These are phyloP conservation scores for Torymus tubicola DNA, from an alignment of 2,888 invertebrate species.

Conservation along the genomic window DNA sequence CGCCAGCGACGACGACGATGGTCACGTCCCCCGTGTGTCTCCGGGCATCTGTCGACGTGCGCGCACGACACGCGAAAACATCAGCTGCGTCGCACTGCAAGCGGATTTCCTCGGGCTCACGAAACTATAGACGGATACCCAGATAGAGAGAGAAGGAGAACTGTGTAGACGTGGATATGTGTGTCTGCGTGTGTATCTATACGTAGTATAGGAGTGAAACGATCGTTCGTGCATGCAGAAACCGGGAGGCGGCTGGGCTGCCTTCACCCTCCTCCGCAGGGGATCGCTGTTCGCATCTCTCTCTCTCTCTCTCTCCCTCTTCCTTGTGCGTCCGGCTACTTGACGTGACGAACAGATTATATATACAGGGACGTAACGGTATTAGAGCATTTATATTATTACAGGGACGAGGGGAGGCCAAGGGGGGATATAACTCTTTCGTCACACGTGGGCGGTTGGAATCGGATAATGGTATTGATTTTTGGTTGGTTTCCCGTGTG, in stretches of 20 bases:
- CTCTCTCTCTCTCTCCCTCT: constrained; percentile 6
- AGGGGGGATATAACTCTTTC: not conserved
- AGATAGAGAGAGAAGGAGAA: not conserved
- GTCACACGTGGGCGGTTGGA: not conserved
- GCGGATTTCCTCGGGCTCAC: constrained; percentile 59
- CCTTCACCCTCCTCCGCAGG: too few relatives aligned
- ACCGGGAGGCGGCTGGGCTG: too few relatives aligned
- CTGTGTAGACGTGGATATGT: not conserved
- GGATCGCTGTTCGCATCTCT: too few relatives aligned
- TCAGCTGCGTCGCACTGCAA: constrained; percentile 65
- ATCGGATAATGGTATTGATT: constrained; percentile 1
- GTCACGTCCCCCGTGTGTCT: constrained; percentile 5
- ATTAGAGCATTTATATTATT: constrained; percentile 42
- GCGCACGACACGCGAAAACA: constrained; percentile 67
- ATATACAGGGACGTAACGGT: constrained; percentile 37
- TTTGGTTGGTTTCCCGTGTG: not conserved
- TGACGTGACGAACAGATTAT: constrained; percentile 57
- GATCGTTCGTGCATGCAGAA: too few relatives aligned
- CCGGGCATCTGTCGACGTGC: constrained; percentile 67
- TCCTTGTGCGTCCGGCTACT: constrained; percentile 20
- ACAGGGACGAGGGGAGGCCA: not conserved
- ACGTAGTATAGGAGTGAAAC: too few relatives aligned
- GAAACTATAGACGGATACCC: constrained; percentile 32
- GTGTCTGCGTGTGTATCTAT: not conserved
- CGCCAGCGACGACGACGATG: too few relatives aligned